Base-by-base conservation (phyloP, 2,797 vertebrate species). In the Apogon hyalosoma region DNA sequence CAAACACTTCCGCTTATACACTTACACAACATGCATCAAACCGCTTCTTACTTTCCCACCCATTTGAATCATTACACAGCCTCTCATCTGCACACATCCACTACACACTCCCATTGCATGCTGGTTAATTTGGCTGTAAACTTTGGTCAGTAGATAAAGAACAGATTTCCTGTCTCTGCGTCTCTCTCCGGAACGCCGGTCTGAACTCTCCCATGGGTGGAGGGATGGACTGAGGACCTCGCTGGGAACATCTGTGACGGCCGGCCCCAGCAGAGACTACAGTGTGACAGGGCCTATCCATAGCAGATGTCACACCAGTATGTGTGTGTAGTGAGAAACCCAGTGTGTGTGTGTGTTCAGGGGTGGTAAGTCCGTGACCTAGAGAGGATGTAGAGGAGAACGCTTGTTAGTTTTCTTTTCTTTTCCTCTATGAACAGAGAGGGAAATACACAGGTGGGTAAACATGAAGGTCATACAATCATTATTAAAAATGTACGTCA, bases 191-290 rank as follows among this genome's bases (percentile, higher is more conserved):
- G 83, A 79, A 72, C 2, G 5, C 55, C 28, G 6, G 48, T 71
- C 59, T 59, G 71, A 80, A 66, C 74, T 63, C 63, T 87, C 87
- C 77, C 85, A 56, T 31, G 86, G 84, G 75, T 83, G 56, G 65
- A 82, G 74, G 72, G 67, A 70, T 19, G 78, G 81, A 79, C 71
- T 36, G 67, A 79, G 77, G 83, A 75, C 71, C 78, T 82, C 33
- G 16, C 83, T 80, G 83, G 62, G 85, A 85, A 88, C 85, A 90
- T 90, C 80, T 82, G 85, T 75, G 87, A 81, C 28, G 39, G 79
- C 47, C 45, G 48, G 65, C 69, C 48, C 83, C 87, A 72, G 68
- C 80, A 85, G 80, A 80, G 74, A 73, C 36, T 33, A 58, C 73
- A 60, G 68, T 82, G 73, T 88, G 86, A 88, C 88, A 82, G 70